Base-by-base conservation (phyloP, 2,797 vertebrate species). In the Lepilemur ruficaudatus region DNA sequence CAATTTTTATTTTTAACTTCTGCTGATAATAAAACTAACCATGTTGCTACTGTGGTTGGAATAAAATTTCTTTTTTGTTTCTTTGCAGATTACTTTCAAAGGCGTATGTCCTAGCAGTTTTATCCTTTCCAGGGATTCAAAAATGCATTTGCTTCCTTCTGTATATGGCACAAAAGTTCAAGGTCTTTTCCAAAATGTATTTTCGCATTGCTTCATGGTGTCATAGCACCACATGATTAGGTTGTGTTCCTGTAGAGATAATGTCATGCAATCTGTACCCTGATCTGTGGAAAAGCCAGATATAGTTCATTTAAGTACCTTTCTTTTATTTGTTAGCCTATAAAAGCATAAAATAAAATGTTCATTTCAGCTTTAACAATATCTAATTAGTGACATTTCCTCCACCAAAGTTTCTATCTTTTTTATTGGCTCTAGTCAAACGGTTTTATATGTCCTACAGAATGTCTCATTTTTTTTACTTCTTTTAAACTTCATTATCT, bases 401-500 rank as follows among this genome's bases (percentile, higher is more conserved):
- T 94, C 92, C 82, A 97, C 11, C 81, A 96, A 89, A 97, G 67
- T 79, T 97, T 97, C 23, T 61, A 90, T 91, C 95, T 35, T 70
- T 98, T 98, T 97, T 96, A 97, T 93, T 97, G 85, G 7, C 65
- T 98, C 85, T 78, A 96, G 69, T 95, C 91, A 89, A 52, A 59
- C 20, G 93, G 5, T 55, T 98, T 97, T 97, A 97, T 97, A 81
- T 88, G 5, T 94, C 94, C 38, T 96, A 84, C 2, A 18, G 96
- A 98, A 95, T 80, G 1, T 96, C 88, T 96, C 78, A 93, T 96
- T 85, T 95, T 95, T 97, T 96, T 96, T 4, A 95, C 97, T 98
- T 97, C 95, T 97, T 98, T 98, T 96, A 96, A 98, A 98, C 30
- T 97, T 98, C 80, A 96, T 98, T 98, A 97, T 98, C 94, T 98